Base-by-base conservation (phyloP, 2,888 invertebrate species). In the Lysandra bellargus region DNA sequence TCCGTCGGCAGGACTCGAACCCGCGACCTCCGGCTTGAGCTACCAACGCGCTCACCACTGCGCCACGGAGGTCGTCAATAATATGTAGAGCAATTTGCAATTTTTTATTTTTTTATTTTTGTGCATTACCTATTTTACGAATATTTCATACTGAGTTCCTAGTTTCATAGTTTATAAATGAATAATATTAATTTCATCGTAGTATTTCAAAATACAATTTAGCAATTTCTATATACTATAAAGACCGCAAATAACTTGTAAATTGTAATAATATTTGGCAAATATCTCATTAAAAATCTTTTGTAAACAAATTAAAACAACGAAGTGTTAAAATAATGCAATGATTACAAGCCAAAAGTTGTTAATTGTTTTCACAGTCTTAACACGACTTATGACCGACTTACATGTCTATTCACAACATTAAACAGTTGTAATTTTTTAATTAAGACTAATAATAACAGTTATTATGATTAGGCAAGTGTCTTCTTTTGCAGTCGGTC, bases 251-350 rank as follows among this genome's bases (percentile, higher is more conserved):
- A 49, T 49, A 61, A 61, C 61, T 6, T 23, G 17, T 23, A 23
- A 61, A 61, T 23, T 61, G 61, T 23, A n/a, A n/a, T 60, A 57
- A 57, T 14, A 60, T 60, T 60, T 60, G 60, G 17, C 60, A 60
- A 60, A 60, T 60, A 17, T 6, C 60, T 60, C 60, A 60, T 60
- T 60, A 60, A 60, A n/a, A 60, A 60, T 60, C 60, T 60, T 60
- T 60, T 60, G n/a, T 60, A 60, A 60, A 60, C 60, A 60, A 60
- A 60, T 60, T 60, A 60, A 60, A 60, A 60, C n/a, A 60, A 60
- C 60, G n/a, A 60, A 60, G 61, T 61, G 61, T 61, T 61, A 61
- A 61, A 61, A 49, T 53, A 23, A 6, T 61, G 61, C 61, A 60
- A 60, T 23, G 6, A 61, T 61, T 61, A 23, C 61, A 23, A 61